Conservation (phyloP, 64 coral and sea anemone species). For the Stylophora pistillata region DNA sequence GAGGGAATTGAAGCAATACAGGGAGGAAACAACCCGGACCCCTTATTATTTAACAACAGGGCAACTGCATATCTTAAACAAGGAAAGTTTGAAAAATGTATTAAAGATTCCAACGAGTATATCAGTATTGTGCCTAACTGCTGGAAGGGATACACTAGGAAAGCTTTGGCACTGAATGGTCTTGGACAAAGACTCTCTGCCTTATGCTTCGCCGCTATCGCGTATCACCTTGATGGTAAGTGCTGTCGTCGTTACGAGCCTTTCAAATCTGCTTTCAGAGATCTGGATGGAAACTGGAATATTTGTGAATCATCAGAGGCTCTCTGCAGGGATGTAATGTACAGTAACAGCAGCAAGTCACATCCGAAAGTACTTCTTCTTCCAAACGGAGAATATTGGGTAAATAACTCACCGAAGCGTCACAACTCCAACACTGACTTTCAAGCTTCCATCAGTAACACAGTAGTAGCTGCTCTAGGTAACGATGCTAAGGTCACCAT, state of each 20-base stretch:
- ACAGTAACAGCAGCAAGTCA: background rate
- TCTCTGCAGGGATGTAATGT: background rate
- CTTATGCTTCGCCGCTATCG: constrained; percentile 43
- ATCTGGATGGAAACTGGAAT: constrained; percentile 6
- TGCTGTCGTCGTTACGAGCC: constrained; percentile 14
- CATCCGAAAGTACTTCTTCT: background rate
- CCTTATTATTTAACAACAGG: constrained; percentile 41
- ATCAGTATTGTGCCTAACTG: constrained; percentile 25
- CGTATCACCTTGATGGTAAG: background rate
- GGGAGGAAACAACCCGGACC: background rate
- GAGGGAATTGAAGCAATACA: background rate
- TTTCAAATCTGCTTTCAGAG: background rate
- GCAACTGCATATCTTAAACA: constrained; percentile 51
- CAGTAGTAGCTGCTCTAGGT: background rate
- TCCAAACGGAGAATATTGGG: background rate
- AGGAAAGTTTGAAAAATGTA: constrained; percentile 26
- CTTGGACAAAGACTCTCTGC: background rate
- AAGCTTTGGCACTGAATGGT: constrained; percentile 39
- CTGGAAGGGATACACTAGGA: constrained; percentile 58
- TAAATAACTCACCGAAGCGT: background rate
- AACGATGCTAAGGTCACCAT: background rate
- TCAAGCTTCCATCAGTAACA: background rate
- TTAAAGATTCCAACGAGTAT: constrained; percentile 45
- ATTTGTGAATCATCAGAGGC: background rate
- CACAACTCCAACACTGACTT: background rate